Evolutionary conservation across 2,888 invertebrate species (phyloP), one percentile per base, ranked within the genome.

Genomic region (Ectemnius cavifrons): DNA sequence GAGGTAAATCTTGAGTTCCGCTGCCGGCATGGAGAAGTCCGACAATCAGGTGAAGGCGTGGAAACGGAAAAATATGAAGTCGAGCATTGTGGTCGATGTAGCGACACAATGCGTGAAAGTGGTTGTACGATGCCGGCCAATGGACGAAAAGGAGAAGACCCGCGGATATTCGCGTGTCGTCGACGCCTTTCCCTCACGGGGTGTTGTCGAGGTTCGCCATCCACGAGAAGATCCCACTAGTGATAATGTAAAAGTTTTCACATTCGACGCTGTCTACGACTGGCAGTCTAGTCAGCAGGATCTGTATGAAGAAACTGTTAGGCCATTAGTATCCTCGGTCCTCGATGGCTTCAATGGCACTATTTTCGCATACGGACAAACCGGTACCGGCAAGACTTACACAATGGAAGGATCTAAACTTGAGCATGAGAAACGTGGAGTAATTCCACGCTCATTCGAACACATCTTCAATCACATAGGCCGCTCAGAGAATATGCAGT

Each of bases 341-440:
- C 93, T 99, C 76, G 96, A 97, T 89, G 99, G 99, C 1, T 99
- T 99, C 92, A 99, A 99, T 92, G 99, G 99, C 14, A 99, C 99
- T 85, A 98, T 99, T 83, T 99, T 99, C 92, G 99, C 99, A 0
- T 99, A 99, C 91, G 99, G 99, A 0, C 99, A 99, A 92, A 99
- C 99, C 0, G 99, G 99, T 76, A 99, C 99, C 0, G 99, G 99
- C 65, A 95, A 95, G 91, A 95, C 95, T 11, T 94, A 94, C 91
- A 95, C 95, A 13, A 95, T 95, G 95, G 94, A 95, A 92, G 97
- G 96, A 20, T 91, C 93, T 18, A 92, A 94, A 67, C 93, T 92
- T 56, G 93, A 94, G 81, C 92, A 93, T n/a, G 94, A 95, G n/a
- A 92, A 92, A 85, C 93, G 95, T 87, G 99, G 99, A 68, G 95